Percentiles rank a stretch among this genome's conserved stretches.
Evolutionary conservation across 1,140 invertebrate species (phyloP).

Genomic region (Zaprionus kolodkinae): DNA sequence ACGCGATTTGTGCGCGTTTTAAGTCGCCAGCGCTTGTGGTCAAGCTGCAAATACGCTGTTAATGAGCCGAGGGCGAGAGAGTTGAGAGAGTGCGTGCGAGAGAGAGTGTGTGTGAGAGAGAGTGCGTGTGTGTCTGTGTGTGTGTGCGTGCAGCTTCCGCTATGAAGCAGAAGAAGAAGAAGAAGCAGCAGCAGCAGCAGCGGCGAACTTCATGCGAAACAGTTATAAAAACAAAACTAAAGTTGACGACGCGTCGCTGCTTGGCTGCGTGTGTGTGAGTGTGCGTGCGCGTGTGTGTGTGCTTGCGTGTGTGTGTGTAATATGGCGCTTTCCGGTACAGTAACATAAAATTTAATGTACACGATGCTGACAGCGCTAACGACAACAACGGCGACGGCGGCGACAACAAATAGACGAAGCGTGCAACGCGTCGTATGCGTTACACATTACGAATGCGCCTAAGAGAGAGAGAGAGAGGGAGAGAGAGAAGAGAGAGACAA

Average conservation of each 20-base stretch:
- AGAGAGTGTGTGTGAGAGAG: slow-evolving; percentile 10
- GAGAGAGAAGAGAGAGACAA: slow-evolving; percentile 11
- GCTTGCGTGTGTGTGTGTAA: slow-evolving; percentile 48
- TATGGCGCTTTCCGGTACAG: slow-evolving; percentile 77
- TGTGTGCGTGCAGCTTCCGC: slow-evolving; percentile 68
- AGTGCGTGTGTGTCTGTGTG: slow-evolving; percentile 52
- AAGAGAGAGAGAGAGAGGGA: background rate
- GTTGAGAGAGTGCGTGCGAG: slow-evolving; percentile 49
- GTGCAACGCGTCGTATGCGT: slow-evolving; percentile 77
- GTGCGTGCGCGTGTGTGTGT: background rate
- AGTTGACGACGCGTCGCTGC: slow-evolving; percentile 51
- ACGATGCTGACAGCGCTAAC: slow-evolving; percentile 65
- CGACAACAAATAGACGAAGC: slow-evolving; percentile 50
- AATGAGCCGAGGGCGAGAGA: slow-evolving; percentile 15
- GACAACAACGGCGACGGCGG: slow-evolving; percentile 29
- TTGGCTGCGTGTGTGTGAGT: slow-evolving; percentile 12
- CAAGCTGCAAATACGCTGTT: slow-evolving; percentile 37
- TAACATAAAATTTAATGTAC: slow-evolving; percentile 81
- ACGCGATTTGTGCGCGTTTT: slow-evolving; percentile 16
- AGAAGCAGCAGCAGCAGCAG: slow-evolving; percentile 6
- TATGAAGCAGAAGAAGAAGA: slow-evolving; percentile 39
- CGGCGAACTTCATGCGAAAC: slow-evolving; percentile 67
- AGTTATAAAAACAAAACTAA: slow-evolving; percentile 62
- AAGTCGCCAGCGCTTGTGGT: background rate
- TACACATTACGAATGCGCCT: slow-evolving; percentile 66